A percentile compares a stretch with the other conserved stretches of the same genome.
Evolutionary conservation across 2,113 vertebrate species (phyloP).

Genomic region (Turdus rufiventris): DNA sequence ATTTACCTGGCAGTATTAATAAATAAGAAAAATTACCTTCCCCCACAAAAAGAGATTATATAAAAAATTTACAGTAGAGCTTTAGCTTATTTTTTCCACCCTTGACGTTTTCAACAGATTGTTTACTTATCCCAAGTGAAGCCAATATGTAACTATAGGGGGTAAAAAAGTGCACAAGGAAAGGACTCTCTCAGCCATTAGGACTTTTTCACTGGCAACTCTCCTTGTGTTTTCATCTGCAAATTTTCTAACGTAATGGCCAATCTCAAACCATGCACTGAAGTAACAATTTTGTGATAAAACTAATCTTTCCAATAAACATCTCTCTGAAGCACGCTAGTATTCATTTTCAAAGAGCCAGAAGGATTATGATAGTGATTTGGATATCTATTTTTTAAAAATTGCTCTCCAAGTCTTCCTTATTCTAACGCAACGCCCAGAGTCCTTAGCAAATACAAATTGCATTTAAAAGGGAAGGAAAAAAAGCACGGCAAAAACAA

Average conservation of each 20-base stretch:
- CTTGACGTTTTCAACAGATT: background rate
- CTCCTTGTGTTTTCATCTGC: background rate
- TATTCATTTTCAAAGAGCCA: constrained; percentile 44
- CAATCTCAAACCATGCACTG: constrained; percentile 3
- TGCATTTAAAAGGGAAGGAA: background rate
- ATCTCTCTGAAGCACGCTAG: background rate
- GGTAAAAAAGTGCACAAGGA: background rate
- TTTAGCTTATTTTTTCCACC: background rate
- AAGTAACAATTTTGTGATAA: constrained; percentile 43
- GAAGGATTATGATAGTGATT: constrained; percentile 18
- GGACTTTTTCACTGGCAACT: background rate
- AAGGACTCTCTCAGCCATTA: background rate
- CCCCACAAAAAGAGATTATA: background rate
- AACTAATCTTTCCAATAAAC: constrained; percentile 38
- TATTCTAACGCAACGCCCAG: background rate
- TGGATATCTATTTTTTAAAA: constrained; percentile 16
- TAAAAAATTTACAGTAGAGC: background rate
- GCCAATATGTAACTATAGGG: background rate
- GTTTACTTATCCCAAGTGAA: background rate
- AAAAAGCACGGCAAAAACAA: background rate
- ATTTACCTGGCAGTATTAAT: background rate
- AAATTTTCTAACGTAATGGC: constrained; percentile 16
- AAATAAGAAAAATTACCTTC: background rate
- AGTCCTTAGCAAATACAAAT: constrained; percentile 13
- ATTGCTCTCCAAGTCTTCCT: constrained; percentile 33